Conservation (phyloP, 2,113 vertebrate species). For the Bubo bubo region DNA sequence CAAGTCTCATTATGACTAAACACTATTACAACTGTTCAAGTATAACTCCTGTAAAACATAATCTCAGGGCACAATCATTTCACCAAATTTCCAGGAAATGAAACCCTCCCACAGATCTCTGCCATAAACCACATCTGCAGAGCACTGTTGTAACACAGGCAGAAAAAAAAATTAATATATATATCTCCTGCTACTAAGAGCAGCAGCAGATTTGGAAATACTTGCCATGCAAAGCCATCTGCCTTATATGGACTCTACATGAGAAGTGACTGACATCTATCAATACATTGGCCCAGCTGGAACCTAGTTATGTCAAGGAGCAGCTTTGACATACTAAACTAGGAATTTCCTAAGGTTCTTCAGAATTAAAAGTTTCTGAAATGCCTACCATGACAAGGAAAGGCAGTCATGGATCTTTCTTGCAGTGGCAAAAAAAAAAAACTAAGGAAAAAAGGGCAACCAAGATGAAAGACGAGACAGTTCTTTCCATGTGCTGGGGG, state of each 20-base stretch:
- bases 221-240: slow-evolving; percentile 21
- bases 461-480: neutral
- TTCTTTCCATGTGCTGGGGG: neutral
- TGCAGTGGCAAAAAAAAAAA: neutral
- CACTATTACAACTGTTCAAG: neutral
- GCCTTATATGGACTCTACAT: neutral
- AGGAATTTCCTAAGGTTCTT: neutral
- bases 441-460: neutral
- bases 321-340: neutral
- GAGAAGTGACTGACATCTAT: slow-evolving; percentile 1
- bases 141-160: neutral
- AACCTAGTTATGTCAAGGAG: neutral
- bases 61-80: neutral
- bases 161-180: neutral
- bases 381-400: neutral
- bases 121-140: neutral
- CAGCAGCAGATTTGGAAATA: neutral
- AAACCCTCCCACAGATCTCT: neutral
- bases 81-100: slow-evolving; percentile 22
- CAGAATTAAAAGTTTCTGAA: neutral
- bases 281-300: neutral
- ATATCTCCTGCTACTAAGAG: neutral
- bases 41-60: neutral
- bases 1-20: neutral
- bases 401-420: neutral